Evolutionary conservation across 2,797 vertebrate genomes (phyloP).

Genomic region (Xyrichtys novacula): DNA sequence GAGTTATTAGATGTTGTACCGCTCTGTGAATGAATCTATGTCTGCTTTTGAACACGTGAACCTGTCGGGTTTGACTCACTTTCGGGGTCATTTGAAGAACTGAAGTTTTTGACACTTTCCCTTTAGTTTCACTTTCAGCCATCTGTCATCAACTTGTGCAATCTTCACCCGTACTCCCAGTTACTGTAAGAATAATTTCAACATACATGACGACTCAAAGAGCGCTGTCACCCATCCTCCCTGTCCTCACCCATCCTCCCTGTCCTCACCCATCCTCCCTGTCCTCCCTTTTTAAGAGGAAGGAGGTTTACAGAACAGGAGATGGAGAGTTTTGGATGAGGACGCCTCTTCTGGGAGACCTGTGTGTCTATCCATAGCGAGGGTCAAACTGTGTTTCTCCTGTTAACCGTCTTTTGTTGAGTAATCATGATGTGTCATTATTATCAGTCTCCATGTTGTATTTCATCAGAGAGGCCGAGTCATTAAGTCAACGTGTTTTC

Average conservation of each 20-base stretch:
- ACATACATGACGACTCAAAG: not conserved
- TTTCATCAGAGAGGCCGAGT: too few species aligned
- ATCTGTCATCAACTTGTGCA: not conserved
- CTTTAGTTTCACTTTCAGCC: not conserved
- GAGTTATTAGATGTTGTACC: too few species aligned
- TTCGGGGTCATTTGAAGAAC: not conserved
- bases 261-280: too few species aligned
- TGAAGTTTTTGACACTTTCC: not conserved
- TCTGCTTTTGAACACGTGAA: not conserved
- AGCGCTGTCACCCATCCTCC: not conserved
- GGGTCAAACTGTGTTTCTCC: not conserved
- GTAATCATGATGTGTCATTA: too few species aligned
- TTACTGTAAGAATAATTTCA: not conserved
- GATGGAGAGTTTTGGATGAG: constrained; percentile 14
- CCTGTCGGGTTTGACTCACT: too few species aligned
- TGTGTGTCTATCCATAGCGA: constrained; percentile 28
- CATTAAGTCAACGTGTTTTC: too few species aligned
- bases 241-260: not conserved
- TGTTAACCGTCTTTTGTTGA: too few species aligned
- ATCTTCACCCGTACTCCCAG: not conserved
- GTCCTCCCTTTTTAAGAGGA: constrained; percentile 2
- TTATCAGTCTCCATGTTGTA: too few species aligned
- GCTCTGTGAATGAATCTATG: too few species aligned
- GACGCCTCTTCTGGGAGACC: constrained; percentile 43
- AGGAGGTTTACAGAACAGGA: not conserved